A percentile compares a stretch with the other conserved stretches of the same genome.
Evolutionary conservation across 2,113 vertebrate genomes (phyloP).

Genomic region (Dunckerocampus dactyliophorus): DNA sequence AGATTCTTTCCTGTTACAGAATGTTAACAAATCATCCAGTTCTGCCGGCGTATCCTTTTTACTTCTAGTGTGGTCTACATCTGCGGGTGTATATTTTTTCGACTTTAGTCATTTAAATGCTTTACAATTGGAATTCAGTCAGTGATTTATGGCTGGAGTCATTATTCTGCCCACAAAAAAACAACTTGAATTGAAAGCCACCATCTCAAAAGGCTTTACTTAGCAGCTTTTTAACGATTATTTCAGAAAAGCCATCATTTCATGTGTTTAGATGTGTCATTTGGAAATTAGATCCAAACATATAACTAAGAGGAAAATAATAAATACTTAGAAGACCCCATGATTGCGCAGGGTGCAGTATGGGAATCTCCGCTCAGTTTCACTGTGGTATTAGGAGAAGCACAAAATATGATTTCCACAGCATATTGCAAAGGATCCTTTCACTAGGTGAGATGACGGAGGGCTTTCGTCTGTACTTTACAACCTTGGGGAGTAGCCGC

Average conservation of each 20-base stretch:
- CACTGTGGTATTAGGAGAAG: constrained; percentile 5
- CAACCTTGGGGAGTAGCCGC: constrained; percentile 21
- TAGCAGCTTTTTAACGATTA: constrained; percentile 16
- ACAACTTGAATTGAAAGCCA: constrained; percentile 5
- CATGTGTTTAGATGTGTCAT: constrained; percentile 20
- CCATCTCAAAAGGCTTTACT: constrained; percentile 10
- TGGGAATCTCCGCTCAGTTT: constrained; percentile 16
- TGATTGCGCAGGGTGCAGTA: constrained; percentile 10
- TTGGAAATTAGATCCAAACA: constrained; percentile 25
- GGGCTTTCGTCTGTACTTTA: constrained; percentile 38
- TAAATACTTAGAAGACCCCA: constrained; percentile 14
- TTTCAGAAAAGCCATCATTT: constrained; percentile 8
- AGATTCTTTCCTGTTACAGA: constrained; percentile 54
- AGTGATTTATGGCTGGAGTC: neutral
- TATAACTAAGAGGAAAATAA: constrained; percentile 1
- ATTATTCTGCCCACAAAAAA: constrained; percentile 3
- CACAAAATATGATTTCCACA: constrained; percentile 18
- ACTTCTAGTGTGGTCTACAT: constrained; percentile 29
- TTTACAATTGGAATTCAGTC: constrained; percentile 17
- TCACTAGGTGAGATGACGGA: constrained; percentile 23
- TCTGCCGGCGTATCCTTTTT: constrained; percentile 11
- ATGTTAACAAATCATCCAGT: constrained; percentile 40
- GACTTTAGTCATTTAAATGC: constrained; percentile 5
- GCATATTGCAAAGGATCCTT: constrained; percentile 30
- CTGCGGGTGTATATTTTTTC: neutral